Conservation (phyloP, 2,888 invertebrate genomes). For the Incurvaria masculella region DNA sequence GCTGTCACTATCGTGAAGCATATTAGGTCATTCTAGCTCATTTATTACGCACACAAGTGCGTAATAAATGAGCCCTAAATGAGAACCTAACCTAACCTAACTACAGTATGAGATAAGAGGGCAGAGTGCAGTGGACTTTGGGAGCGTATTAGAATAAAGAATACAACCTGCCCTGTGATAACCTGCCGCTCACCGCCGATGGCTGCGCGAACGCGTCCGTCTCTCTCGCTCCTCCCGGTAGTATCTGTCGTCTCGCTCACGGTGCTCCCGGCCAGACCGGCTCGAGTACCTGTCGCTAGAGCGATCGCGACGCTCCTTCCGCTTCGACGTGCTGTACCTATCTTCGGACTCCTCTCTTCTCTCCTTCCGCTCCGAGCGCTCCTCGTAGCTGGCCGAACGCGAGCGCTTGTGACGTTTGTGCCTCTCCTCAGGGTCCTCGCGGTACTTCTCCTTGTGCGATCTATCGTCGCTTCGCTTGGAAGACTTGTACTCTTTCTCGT, state of each 20-base stretch:
- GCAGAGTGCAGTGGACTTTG: too few relatives aligned
- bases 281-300: constrained; percentile 1
- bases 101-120: too few relatives aligned
- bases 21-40: neutral
- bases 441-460: constrained; percentile 32
- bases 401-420: constrained; percentile 33
- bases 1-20: neutral
- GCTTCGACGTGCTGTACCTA: constrained; percentile 18
- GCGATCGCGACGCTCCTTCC: constrained; percentile 4
- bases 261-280: constrained; percentile 9
- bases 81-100: too few relatives aligned
- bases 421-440: constrained; percentile 39
- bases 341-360: constrained; percentile 28
- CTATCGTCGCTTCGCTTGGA: constrained; percentile 31
- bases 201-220: constrained; percentile 35
- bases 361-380: constrained; percentile 25
- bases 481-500: constrained; percentile 9
- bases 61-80: too few relatives aligned
- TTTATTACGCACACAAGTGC: neutral
- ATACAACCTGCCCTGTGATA: constrained; percentile 44
- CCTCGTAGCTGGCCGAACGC: constrained; percentile 35
- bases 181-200: constrained; percentile 48
- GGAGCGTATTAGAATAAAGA: too few relatives aligned
- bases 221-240: constrained; percentile 48
- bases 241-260: constrained; percentile 18